Conservation (phyloP, 2,888 invertebrate genomes). For the Julus scandinavius region DNA sequence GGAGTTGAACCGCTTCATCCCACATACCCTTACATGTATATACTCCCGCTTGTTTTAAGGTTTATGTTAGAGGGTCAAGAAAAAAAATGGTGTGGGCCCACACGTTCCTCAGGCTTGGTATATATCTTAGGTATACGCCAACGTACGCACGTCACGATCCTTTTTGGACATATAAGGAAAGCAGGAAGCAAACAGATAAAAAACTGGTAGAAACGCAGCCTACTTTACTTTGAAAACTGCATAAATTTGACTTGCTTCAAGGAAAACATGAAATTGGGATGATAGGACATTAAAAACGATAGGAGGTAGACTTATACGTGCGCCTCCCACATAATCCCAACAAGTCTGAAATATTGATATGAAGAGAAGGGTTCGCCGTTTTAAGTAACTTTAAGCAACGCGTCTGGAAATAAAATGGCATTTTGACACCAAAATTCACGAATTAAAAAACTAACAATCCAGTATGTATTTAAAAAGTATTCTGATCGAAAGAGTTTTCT, state of each 20-base stretch:
- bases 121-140: background rate
- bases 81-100: background rate
- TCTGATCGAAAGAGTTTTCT: no score
- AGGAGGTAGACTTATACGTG: background rate
- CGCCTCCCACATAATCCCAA: background rate
- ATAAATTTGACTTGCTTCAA: background rate
- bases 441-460: background rate
- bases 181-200: background rate
- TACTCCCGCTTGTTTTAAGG: background rate
- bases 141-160: background rate
- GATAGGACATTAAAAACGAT: background rate
- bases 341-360: background rate
- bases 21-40: background rate
- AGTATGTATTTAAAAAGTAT: no score
- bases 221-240: background rate
- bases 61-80: background rate
- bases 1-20: conserved; percentile 11
- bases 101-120: background rate
- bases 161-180: conserved; percentile 11
- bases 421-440: background rate
- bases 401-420: background rate
- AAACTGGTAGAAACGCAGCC: conserved; percentile 8
- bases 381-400: background rate
- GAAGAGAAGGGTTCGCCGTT: background rate
- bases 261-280: background rate